These are phyloP conservation scores for Nannospalax galili DNA, from an alignment of 2,113 vertebrate genomes.

Conservation along the genomic window DNA sequence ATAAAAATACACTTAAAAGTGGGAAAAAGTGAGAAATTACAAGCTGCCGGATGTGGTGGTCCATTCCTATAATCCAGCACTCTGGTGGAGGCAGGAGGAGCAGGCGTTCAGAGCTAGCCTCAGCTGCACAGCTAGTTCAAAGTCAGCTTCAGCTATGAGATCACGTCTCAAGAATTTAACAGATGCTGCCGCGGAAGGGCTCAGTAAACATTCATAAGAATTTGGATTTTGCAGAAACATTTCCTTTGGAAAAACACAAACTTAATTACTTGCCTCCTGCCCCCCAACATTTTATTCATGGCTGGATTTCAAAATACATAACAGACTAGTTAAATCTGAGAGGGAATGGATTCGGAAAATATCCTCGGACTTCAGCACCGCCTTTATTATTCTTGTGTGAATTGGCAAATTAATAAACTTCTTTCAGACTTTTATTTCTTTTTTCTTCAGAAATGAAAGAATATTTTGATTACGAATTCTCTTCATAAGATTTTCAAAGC, in stretches of 20 bases:
- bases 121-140: background rate
- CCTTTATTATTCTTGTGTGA: background rate
- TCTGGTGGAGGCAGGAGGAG: background rate
- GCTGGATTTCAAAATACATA: constrained; percentile 2
- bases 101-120: background rate
- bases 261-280: background rate
- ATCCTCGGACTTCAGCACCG: background rate
- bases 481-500: background rate
- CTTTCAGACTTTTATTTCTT: background rate
- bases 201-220: background rate
- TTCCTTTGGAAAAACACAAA: constrained; percentile 4
- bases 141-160: background rate
- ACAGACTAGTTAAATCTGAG: background rate
- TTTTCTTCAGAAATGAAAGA: background rate
- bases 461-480: background rate
- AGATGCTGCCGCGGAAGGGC: background rate
- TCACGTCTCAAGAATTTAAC: background rate
- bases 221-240: constrained; percentile 29
- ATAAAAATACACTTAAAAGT: background rate
- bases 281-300: background rate
- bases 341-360: background rate
- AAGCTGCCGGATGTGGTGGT: background rate
- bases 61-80: background rate
- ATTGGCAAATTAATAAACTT: background rate
- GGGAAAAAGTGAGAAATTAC: background rate